Base-by-base conservation (phyloP, 2,113 vertebrate species). In the Phoenicopterus ruber region DNA sequence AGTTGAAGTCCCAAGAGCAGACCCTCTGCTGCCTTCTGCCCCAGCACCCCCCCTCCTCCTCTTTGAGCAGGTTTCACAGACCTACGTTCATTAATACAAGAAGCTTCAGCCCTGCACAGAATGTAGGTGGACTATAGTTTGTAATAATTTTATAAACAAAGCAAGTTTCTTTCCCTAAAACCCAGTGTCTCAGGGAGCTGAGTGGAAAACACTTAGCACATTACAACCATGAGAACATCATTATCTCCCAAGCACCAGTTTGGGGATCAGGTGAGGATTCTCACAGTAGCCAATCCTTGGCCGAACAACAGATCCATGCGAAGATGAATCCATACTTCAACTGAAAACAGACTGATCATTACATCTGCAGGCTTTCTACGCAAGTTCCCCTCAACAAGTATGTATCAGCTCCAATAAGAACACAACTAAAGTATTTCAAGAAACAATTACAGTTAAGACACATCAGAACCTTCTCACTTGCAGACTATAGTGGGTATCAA, bases 81-180 rank as follows among this genome's bases (percentile, higher is more conserved):
- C 7, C 21, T 7, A 34, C 4, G 3, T 2, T 46, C 2, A 1
- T 6, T 34, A n/a, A 46, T 7, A 19, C 0, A 0, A 10, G 36
- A 31, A 66, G 28, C 16, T 71, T 49, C 57, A 80, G 57, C 28
- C 58, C 62, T 7, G 11, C 21, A 42, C 31, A 79, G 34, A 44
- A 49, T 0, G 0, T 1, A 34, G 31, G 5, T 57, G 40, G 36
- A 26, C 19, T 55, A 31, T 2, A 15, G 7, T 10, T 29, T 2
- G 6, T 7, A 65, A 17, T 6, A 17, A 72, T 25, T n/a, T 47
- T 34, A 38, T n/a, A 15, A 84, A 29, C 63, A 49, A 78, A 52
- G n/a, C n/a, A n/a, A n/a, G n/a, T n/a, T n/a, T 82, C 20, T 47
- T 52, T 24, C 26, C 7, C 40, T 42, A 66, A 82, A 72, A 49